Base-by-base conservation (phyloP, 2,888 invertebrate genomes). In the Chloroclystis v-ata region DNA sequence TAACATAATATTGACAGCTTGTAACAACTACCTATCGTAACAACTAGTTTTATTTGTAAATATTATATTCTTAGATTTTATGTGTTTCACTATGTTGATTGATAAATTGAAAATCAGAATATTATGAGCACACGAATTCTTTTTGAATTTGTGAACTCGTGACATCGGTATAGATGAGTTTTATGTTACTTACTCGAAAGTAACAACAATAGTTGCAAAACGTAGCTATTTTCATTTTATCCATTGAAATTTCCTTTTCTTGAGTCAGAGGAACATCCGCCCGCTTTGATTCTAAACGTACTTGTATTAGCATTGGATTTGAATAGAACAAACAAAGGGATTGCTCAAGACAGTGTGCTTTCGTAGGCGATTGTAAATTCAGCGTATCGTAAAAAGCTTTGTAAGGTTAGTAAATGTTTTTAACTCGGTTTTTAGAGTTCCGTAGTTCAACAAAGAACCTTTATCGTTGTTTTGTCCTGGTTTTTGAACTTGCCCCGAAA, bases 321-420 rank as follows among this genome's bases (percentile, higher is more conserved):
- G 86, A 86, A 86, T 86, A 84, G 83, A 79, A 86, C 86, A 85
- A 85, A 85, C 84, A 85, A 86, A 84, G 82, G 86, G 84, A 82
- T 83, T 84, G 81, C 71, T 82, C 80, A 70, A 83, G 85, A 82
- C 81, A 78, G 72, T 82, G 72, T 82, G 83, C 82, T 82, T 84
- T 85, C 82, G 84, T 79, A 83, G 83, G 84, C 84, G 78, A 82
- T 85, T 84, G 82, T 82, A 77, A 80, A 84, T 80, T 82, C 82
- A 79, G 75, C 75, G 78, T 78, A 81, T 85, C 78, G 82, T 81
- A 82, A 84, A 84, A 84, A 78, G 58, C 62, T 59, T 56, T 58
- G 65, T 54, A 59, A 16, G 26, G 30, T 39, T 33, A 44, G 32
- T 37, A 42, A 41, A 46, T 29, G 35, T 46, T 46, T 28, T 40